Evolutionary conservation across 1,140 invertebrate species (phyloP), one percentile per base, ranked within the genome.

Genomic region (Sminthurinus signatus): DNA sequence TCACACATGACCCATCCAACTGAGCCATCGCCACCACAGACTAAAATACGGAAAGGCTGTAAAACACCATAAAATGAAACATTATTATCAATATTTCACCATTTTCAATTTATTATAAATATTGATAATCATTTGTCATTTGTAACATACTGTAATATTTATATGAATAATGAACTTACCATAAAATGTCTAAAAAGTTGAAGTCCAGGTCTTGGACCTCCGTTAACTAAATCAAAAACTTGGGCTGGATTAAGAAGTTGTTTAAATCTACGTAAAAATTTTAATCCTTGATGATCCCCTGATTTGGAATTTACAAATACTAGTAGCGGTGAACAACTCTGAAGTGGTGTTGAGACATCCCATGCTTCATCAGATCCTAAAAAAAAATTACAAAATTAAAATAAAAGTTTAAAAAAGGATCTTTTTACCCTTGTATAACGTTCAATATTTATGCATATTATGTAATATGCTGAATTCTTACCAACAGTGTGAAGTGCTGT

Each of bases 241-340:
- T 98, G 94, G 62, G 93, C 93, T 14, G 95, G 94, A 81, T 98
- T 98, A 32, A 97, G 80, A 50, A 97, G 82, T 76, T 97, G 94
- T 75, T 95, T 96, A 78, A 98, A 96, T 64, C 93, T 84, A 62
- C 93, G 81, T 44, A 98, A 82, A 80, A 98, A 96, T 78, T 95
- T 94, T n/a, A 96, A 86, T 64, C 92, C 94, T 58, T 94, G 92
- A 80, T 96, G 96, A 81, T 97, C 94, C 71, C 94, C 94, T 62
- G 92, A 95, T 80, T 96, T 95, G 51, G 93, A 96, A 80, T 98
- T 98, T 68, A 97, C 93, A 76, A 96, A 96, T 44, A 97, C 93
- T 61, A 97, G 82, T 50, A 97, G 83, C 32, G 94, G 93, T 64
- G 86, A 89, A 64, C 88, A 89, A 55, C 64, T 64, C 27, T 50